Conservation (phyloP, 2,113 vertebrate genomes). For the Phasianus colchicus region DNA sequence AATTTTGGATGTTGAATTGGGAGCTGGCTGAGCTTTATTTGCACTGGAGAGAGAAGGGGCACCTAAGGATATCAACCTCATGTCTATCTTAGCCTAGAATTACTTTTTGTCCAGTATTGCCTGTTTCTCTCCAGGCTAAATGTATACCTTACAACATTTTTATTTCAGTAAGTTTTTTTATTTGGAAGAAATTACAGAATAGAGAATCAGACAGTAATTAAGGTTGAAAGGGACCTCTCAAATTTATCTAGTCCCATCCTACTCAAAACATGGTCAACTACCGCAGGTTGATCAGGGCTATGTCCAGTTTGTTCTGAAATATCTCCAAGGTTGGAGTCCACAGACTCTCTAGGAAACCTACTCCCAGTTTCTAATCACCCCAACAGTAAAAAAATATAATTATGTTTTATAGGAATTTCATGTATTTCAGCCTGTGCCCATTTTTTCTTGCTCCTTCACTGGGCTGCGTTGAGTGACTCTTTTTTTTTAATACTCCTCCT, state of each 20-base stretch:
- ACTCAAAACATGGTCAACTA: background rate
- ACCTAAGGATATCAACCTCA: background rate
- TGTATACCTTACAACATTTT: background rate
- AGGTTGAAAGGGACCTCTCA: background rate
- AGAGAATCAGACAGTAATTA: background rate
- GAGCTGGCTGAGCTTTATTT: background rate
- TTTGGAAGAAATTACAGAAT: background rate
- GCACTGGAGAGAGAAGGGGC: background rate
- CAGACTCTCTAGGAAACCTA: background rate
- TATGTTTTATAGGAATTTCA: background rate
- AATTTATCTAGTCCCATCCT: background rate
- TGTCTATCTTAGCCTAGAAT: background rate
- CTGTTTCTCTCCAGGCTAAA: background rate
- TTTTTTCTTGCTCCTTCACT: background rate
- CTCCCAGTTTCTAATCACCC: background rate
- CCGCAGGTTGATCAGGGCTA: background rate
- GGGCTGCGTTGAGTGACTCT: background rate
- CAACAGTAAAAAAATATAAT: background rate
- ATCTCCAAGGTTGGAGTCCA: background rate
- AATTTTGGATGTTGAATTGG: background rate
- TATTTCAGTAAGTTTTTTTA: background rate
- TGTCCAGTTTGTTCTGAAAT: background rate
- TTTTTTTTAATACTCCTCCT: accelerated
- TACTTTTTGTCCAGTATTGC: background rate
- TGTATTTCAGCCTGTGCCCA: background rate